Conservation (phyloP, 2,888 invertebrate genomes). For the Enoplolaimus lenunculus region DNA sequence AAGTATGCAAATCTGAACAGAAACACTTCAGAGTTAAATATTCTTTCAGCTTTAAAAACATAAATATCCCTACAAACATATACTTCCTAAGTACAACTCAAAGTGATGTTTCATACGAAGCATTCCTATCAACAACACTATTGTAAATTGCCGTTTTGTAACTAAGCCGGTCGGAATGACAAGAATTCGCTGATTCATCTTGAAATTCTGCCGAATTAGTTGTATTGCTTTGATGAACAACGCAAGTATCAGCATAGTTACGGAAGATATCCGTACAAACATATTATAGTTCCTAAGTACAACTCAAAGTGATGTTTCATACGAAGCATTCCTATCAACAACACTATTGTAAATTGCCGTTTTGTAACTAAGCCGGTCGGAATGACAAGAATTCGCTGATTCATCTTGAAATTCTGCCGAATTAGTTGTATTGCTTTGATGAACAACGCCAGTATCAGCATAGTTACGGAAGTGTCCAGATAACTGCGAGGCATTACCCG, state of each 20-base stretch:
- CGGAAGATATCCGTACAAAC: too few species aligned
- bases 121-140: not conserved
- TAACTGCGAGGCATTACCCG: not conserved
- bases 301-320: conserved; percentile 15
- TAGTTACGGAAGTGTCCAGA: not conserved
- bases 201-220: not conserved
- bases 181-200: not conserved
- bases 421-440: not conserved
- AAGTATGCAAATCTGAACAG: too few species aligned
- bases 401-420: not conserved
- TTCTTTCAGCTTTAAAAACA: too few species aligned
- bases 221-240: not conserved
- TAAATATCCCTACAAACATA: too few species aligned
- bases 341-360: conserved; percentile 23
- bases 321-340: not conserved
- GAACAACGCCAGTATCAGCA: not conserved
- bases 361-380: conserved; percentile 23
- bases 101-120: conserved; percentile 13
- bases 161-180: conserved; percentile 22
- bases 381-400: conserved; percentile 4
- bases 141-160: conserved; percentile 24
- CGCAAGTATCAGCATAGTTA: not conserved
- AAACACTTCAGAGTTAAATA: too few species aligned
- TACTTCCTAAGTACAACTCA: too few species aligned
- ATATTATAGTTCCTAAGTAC: too few species aligned